These are phyloP conservation scores for Mormyrus lacerda DNA, from an alignment of 2,113 vertebrate genomes.

Conservation along the genomic window DNA sequence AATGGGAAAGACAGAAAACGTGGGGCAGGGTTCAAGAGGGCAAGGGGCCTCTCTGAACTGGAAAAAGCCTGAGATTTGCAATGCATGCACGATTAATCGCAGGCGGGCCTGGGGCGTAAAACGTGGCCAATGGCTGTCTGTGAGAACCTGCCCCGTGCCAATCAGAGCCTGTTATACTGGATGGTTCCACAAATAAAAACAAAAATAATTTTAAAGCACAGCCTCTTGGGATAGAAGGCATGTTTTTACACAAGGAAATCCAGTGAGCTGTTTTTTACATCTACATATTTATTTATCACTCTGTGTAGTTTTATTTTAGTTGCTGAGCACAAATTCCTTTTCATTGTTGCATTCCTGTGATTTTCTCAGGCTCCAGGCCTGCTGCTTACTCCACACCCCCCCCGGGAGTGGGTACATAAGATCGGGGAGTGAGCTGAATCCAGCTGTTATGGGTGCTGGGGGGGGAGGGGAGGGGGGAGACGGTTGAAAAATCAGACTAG, in stretches of 20 bases:
- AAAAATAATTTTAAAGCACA: constrained; percentile 22
- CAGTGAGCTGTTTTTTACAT: constrained; percentile 36
- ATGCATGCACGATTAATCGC: constrained; percentile 43
- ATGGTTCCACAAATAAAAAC: constrained; percentile 25
- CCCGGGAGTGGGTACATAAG: constrained; percentile 26
- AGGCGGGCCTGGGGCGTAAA: constrained; percentile 6
- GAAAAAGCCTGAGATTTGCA: constrained; percentile 49
- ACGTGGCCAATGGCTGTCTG: constrained; percentile 41
- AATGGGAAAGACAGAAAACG: constrained; percentile 48
- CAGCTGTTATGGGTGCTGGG: constrained; percentile 13
- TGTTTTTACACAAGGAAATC: constrained; percentile 38
- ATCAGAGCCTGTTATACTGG: constrained; percentile 28
- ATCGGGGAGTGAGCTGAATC: constrained; percentile 3
- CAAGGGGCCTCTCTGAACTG: constrained; percentile 50
- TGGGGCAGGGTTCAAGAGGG: constrained; percentile 25
- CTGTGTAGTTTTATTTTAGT: constrained; percentile 41
- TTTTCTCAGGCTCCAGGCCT: constrained; percentile 54
- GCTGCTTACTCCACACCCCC: constrained; percentile 29
- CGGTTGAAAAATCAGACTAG: not conserved
- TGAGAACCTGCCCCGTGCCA: constrained; percentile 50
- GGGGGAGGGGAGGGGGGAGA: not conserved
- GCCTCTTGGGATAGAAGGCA: constrained; percentile 45
- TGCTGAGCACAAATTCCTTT: constrained; percentile 30
- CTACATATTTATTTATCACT: constrained; percentile 39
- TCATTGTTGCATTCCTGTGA: constrained; percentile 50